Evolutionary conservation across 2,888 invertebrate species (phyloP), one percentile per base, ranked within the genome.

Genomic region (Gasteruption jaculator): DNA sequence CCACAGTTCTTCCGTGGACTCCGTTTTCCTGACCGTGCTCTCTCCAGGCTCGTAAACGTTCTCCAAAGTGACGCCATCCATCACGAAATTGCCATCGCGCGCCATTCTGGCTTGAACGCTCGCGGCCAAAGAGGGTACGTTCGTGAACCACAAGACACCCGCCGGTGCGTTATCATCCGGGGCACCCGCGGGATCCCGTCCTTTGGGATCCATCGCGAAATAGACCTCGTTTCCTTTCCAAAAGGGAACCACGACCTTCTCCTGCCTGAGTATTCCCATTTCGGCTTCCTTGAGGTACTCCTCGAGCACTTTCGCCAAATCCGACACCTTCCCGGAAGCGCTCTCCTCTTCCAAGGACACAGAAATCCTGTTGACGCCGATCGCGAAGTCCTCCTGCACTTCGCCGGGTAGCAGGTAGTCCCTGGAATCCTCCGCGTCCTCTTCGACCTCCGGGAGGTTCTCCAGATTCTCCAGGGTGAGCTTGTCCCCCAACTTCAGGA

Each of bases 211-310:
- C 63, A 69, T 56, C 26, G 49, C 52, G 32, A 68, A 69, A 40
- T 40, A 65, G n/a, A 56, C 48, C 3, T 53, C 45, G 3, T 41
- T 58, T 22, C 65, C 63, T 22, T 49, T 59, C 69, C 69, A 69
- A 5, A 69, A 59, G 1, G 74, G 67, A 47, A 73, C 61, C 6
- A 72, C 71, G 1, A 71, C 41, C 3, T 56, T 42, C 3, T 63
- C 63, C 2, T 71, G 70, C 12, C 78, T 63, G 6, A 82, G 64
- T 2, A 83, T 76, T 2, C 76, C 76, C 62, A 78, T 77, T 0
- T 73, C 70, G 57, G 78, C 75, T 1, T 65, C 58, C 29, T 73
- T 73, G 58, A 83, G 82, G 63, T 81, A 82, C 0, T 71, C 68
- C 52, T 78, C 78, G 15, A 82, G 49, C 0, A 74, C 75, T 39